A percentile compares a stretch with the other conserved stretches of the same genome.
Evolutionary conservation across 2,797 vertebrate species (phyloP).

Genomic region (Aeoliscus strigatus): DNA sequence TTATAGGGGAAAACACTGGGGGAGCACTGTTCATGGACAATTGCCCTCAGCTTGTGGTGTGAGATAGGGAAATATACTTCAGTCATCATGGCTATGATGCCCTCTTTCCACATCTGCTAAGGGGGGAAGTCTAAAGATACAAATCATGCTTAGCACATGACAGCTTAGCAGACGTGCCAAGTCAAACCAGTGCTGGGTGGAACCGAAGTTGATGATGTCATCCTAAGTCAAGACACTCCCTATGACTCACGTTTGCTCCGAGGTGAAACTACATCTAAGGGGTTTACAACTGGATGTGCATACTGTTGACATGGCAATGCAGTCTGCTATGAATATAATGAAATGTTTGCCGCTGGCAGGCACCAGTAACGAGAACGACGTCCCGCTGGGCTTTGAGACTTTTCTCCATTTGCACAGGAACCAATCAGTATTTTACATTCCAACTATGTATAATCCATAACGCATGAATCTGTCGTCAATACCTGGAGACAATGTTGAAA

Average conservation of each 20-base stretch:
- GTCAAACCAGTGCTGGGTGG: not conserved
- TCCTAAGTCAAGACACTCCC: constrained; percentile 27
- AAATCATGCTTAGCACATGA: constrained; percentile 9
- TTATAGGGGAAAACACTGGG: too few relatives aligned
- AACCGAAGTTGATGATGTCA: constrained; percentile 11
- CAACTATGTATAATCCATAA: too few relatives aligned
- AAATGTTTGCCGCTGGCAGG: not conserved
- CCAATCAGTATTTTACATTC: constrained; percentile 8
- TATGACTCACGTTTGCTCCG: constrained; percentile 33
- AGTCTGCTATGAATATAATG: constrained; percentile 6
- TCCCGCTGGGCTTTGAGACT: not conserved
- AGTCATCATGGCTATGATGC: too few relatives aligned
- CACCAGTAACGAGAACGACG: constrained; percentile 23
- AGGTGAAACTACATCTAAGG: not conserved
- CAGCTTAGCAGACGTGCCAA: not conserved
- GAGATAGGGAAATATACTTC: too few relatives aligned
- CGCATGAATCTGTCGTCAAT: too few relatives aligned
- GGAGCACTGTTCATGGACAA: too few relatives aligned
- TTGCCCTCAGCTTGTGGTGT: too few relatives aligned
- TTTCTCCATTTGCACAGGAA: not conserved
- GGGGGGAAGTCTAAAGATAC: too few relatives aligned
- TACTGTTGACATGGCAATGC: constrained; percentile 41
- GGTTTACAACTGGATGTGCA: not conserved
- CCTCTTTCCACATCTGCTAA: too few relatives aligned
- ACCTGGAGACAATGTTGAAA: too few relatives aligned